phyloP scores from a whole-genome alignment of 2,797 vertebrate genomes.

The Poecilia gillii region DNA sequence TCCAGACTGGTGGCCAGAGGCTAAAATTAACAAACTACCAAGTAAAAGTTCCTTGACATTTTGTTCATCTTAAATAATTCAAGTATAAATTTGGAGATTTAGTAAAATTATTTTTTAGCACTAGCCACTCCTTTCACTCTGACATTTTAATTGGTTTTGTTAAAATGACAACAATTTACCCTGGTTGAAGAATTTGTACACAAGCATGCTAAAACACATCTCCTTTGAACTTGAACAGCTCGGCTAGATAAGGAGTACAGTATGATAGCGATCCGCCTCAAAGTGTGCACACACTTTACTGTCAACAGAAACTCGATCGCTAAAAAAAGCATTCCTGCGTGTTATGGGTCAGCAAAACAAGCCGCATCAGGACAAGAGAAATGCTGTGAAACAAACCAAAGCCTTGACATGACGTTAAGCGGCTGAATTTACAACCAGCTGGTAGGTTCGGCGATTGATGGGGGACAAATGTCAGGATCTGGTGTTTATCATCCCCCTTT shows the following conservation, averaged over 20 bases:
- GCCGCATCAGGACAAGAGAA: conserved; percentile 47
- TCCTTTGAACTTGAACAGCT: conserved; percentile 50
- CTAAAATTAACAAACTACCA: not conserved
- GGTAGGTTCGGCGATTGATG: conserved; percentile 53
- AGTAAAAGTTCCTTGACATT: not conserved
- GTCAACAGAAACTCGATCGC: conserved; percentile 53
- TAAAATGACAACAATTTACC: conserved; percentile 30
- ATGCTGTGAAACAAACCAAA: conserved; percentile 31
- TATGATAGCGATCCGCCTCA: conserved; percentile 61
- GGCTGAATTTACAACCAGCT: conserved; percentile 49
- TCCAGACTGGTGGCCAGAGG: not conserved
- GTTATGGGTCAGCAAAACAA: conserved; percentile 39
- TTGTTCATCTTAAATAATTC: not conserved
- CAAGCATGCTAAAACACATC: conserved; percentile 56
- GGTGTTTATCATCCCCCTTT: conserved; percentile 51
- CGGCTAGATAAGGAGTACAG: conserved; percentile 58
- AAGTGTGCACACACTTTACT: conserved; percentile 35
- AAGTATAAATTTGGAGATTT: not conserved
- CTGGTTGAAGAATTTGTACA: conserved; percentile 26
- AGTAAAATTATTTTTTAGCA: not conserved
- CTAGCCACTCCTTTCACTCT: conserved; percentile 23
- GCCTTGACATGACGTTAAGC: conserved; percentile 50
- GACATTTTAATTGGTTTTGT: conserved; percentile 36
- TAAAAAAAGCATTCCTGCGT: conserved; percentile 39
- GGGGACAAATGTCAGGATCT: conserved; percentile 57